phyloP scores from a whole-genome alignment of 35 echinoderm and acorn worm species.

The Anneissia japonica region DNA sequence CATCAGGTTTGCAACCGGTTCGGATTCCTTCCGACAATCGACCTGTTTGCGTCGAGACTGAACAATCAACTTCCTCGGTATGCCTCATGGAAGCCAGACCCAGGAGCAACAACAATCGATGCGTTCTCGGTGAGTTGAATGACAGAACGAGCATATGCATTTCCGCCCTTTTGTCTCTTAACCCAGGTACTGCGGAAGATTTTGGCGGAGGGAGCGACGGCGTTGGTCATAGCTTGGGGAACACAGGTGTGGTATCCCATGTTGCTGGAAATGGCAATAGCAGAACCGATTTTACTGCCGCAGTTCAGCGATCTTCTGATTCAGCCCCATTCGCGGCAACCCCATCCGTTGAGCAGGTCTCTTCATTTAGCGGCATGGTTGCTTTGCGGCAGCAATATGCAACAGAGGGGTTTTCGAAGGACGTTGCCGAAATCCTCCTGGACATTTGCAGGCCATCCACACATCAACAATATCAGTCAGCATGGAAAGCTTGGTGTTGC shows the following conservation, averaged over 20 bases:
- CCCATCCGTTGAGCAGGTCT: slow-evolving; percentile 7
- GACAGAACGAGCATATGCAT: not conserved
- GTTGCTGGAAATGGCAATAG: not conserved
- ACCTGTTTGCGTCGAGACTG: slow-evolving; percentile 24
- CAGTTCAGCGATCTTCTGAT: not conserved
- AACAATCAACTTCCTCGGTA: slow-evolving; percentile 7
- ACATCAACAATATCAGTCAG: not conserved
- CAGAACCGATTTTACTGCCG: not conserved
- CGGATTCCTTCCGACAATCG: slow-evolving; percentile 1
- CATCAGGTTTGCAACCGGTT: not conserved
- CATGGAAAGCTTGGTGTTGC: slow-evolving; percentile 19
- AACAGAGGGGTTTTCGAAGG: slow-evolving; percentile 25
- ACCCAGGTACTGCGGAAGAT: not conserved
- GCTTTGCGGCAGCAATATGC: slow-evolving; percentile 1
- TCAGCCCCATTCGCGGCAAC: not conserved
- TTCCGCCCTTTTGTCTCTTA: slow-evolving; percentile 30
- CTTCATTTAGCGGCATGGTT: slow-evolving; percentile 11
- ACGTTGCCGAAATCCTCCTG: not conserved
- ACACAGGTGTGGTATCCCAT: slow-evolving; percentile 9
- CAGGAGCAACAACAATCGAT: not conserved
- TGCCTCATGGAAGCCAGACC: slow-evolving; percentile 12
- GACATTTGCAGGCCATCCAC: slow-evolving; percentile 18
- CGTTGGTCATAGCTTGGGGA: not conserved
- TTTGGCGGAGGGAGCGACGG: not conserved
- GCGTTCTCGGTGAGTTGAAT: not conserved